Evolutionary conservation across 2,797 vertebrate genomes (phyloP), one percentile per base, ranked within the genome.

Genomic region (Smutsia gigantea): DNA sequence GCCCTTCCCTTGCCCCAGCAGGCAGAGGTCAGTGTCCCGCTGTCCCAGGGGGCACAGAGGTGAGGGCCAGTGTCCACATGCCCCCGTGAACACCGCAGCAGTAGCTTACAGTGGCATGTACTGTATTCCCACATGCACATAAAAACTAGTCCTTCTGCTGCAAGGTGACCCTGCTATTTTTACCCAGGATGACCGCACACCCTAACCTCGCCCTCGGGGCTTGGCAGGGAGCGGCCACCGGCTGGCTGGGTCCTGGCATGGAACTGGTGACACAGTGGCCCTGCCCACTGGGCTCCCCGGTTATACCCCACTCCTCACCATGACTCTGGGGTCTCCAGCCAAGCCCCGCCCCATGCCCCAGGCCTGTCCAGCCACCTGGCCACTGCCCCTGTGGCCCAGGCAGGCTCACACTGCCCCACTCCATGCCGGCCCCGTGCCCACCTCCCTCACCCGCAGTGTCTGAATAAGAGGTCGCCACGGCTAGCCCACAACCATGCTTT

Each of bases 161-260:
- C 93, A 97, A 95, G 96, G 92, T 97, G 97, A 98, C 95, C 0
- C 0, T 74, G 29, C 97, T 97, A 82, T 97, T 98, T 98, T 97
- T 89, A 96, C 42, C 66, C 37, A 74, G n/a, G 77, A 85, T 84
- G 66, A 95, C 94, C 91, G 88, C 39, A 94, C 55, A 88, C 57
- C 78, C 55, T 68, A 95, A 97, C 51, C 77, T 78, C 7, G 39
- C 93, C 55, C 63, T 87, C 49, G 66, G 19, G 27, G 15, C 79
- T 95, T 79, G 90, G 97, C 81, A 93, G 94, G 83, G 64, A 96
- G 21, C 6, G 39, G 81, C 12, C 4, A 2, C 39, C 0, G 5
- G 42, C 14, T 31, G 11, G 46, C 21, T 39, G 53, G 39, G n/a
- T 23, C 49, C 71, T 82, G 51, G 69, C 13, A 57, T 21, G 21